Conservation (phyloP, 2,888 invertebrate species). For the Megalurothrips usitatus region DNA sequence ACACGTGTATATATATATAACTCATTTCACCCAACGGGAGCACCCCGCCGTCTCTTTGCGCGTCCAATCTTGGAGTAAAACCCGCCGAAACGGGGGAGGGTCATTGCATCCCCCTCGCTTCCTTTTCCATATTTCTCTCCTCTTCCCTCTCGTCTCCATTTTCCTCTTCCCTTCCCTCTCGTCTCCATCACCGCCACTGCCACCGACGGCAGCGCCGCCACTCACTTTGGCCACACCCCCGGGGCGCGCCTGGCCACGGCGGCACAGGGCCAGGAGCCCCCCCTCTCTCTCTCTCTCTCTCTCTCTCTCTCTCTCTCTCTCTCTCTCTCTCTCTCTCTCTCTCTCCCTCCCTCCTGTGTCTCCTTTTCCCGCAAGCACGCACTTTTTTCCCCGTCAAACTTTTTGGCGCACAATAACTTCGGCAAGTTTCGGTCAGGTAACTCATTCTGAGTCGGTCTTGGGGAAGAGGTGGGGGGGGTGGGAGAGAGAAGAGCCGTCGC, state of each 20-base stretch:
- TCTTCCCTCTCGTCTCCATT: neutral
- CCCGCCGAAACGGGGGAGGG: too few species aligned
- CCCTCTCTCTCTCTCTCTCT: neutral
- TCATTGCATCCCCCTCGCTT: too few species aligned
- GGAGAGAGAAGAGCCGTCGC: too few species aligned
- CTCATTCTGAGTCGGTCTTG: constrained; percentile 2
- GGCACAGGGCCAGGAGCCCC: neutral
- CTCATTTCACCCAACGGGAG: too few species aligned
- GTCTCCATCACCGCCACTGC: too few species aligned
- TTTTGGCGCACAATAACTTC: constrained; percentile 5
- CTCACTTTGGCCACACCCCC: neutral
- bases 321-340: neutral
- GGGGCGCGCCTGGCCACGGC: neutral
- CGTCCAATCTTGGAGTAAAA: too few species aligned
- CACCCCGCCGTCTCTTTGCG: too few species aligned
- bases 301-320: neutral
- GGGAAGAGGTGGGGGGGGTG: too few species aligned
- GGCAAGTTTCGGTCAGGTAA: constrained; percentile 24
- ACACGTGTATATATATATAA: too few species aligned
- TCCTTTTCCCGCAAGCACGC: neutral
- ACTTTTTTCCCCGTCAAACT: neutral
- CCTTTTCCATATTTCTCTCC: neutral
- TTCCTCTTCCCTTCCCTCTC: neutral
- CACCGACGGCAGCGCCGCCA: too few species aligned
- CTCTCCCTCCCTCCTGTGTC: too few species aligned